Evolutionary conservation across 2,888 invertebrate genomes (phyloP).

Genomic region (Periphyllus acericola): DNA sequence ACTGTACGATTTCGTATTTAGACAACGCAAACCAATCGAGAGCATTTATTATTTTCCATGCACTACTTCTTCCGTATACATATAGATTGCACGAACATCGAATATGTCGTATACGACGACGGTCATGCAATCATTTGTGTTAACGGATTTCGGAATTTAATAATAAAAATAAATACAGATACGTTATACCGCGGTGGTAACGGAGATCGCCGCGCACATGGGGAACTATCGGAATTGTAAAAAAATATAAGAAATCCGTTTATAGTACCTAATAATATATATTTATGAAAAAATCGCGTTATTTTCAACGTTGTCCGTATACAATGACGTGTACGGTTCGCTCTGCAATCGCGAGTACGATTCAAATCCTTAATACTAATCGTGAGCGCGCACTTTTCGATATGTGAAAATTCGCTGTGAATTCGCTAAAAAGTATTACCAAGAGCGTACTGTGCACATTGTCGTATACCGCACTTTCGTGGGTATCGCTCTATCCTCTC

Average conservation of each 20-base stretch:
- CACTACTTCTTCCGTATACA: not conserved
- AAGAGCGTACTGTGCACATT: too few relatives aligned
- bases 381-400: too few relatives aligned
- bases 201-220: not conserved
- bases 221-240: not conserved
- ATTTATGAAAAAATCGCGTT: not conserved
- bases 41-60: constrained; percentile 31
- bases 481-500: too few relatives aligned
- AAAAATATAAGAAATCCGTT: constrained; percentile 12
- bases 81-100: too few relatives aligned
- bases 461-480: too few relatives aligned
- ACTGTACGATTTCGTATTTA: not conserved
- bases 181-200: not conserved
- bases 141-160: constrained; percentile 21
- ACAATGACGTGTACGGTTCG: too few relatives aligned
- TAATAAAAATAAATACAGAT: constrained; percentile 1
- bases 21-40: constrained; percentile 29
- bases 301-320: not conserved
- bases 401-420: too few relatives aligned
- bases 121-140: constrained; percentile 23
- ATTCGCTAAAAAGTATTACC: too few relatives aligned
- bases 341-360: too few relatives aligned
- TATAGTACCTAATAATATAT: too few relatives aligned
- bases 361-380: too few relatives aligned
- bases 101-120: not conserved